A percentile compares a stretch with the other conserved stretches of the same genome.
Conservation (phyloP, 2,888 invertebrate species). For the Lobophora halterata region DNA sequence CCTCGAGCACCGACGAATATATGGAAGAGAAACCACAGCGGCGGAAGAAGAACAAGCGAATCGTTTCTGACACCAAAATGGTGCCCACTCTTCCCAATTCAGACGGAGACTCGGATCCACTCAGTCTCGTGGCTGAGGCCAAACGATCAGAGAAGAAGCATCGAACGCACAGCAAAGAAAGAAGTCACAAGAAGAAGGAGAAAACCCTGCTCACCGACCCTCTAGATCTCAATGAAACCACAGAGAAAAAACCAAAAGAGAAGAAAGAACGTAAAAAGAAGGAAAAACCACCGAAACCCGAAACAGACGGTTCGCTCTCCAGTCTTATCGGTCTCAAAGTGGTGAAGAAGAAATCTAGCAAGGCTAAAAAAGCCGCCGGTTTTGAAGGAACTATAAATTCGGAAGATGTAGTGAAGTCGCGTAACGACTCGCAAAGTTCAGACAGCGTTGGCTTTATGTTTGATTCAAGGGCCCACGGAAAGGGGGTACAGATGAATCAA, state of each 20-base stretch:
- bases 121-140: slow-evolving; percentile 47
- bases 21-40: slow-evolving; percentile 25
- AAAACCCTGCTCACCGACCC: slow-evolving; percentile 10
- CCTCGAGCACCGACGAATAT: slow-evolving; percentile 37
- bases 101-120: slow-evolving; percentile 61
- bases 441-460: slow-evolving; percentile 20
- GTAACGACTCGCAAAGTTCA: slow-evolving; percentile 35
- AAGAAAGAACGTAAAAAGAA: slow-evolving; percentile 37
- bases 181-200: slow-evolving; percentile 45
- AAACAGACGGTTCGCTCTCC: slow-evolving; percentile 39
- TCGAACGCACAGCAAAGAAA: slow-evolving; percentile 57
- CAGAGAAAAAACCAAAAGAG: slow-evolving; percentile 12
- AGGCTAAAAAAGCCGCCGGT: too few relatives aligned
- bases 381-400: slow-evolving; percentile 46
- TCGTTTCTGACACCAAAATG: slow-evolving; percentile 39
- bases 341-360: slow-evolving; percentile 27
- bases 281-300: slow-evolving; percentile 29
- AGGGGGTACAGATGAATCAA: neutral
- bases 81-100: slow-evolving; percentile 17
- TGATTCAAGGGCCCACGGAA: slow-evolving; percentile 16
- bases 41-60: slow-evolving; percentile 52
- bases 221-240: slow-evolving; percentile 22
- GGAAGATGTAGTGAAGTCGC: slow-evolving; percentile 51
- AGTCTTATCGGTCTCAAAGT: slow-evolving; percentile 61
- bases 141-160: slow-evolving; percentile 55